Percentiles rank a stretch among this genome's conserved stretches.
These are phyloP conservation scores for Bombus picipes DNA, from an alignment of 1,140 invertebrate genomes.

Conservation along the genomic window DNA sequence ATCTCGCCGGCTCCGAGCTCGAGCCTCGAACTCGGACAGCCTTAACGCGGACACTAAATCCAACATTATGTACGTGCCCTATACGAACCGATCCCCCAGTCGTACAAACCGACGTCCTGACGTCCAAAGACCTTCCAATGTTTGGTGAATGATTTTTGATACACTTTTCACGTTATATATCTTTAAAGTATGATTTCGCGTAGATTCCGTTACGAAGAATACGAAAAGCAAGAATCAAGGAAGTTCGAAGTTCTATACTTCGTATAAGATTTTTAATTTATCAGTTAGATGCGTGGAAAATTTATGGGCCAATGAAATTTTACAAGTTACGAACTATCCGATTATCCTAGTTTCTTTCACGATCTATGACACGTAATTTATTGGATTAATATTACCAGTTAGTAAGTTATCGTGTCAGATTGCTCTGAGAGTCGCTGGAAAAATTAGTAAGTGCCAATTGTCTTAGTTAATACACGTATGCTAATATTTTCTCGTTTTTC, in stretches of 20 bases:
- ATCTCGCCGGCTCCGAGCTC: slow-evolving; percentile 69
- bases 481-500: not conserved
- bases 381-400: not conserved
- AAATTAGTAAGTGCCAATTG: no score
- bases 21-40: slow-evolving; percentile 61
- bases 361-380: no score
- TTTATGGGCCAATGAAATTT: no score
- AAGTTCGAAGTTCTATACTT: not conserved
- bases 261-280: no score
- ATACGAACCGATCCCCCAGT: slow-evolving; percentile 10
- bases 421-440: not conserved
- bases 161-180: not conserved
- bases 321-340: no score
- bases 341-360: no score
- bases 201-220: not conserved
- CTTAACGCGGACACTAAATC: slow-evolving; percentile 67
- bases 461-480: no score
- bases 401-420: not conserved
- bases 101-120: not conserved
- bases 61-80: slow-evolving; percentile 63
- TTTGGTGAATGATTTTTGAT: not conserved
- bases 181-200: not conserved
- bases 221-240: not conserved
- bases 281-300: no score
- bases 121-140: not conserved